These are phyloP conservation scores for Mesorhabditis spiculigera DNA, from an alignment of 2,888 invertebrate species.

Conservation along the genomic window DNA sequence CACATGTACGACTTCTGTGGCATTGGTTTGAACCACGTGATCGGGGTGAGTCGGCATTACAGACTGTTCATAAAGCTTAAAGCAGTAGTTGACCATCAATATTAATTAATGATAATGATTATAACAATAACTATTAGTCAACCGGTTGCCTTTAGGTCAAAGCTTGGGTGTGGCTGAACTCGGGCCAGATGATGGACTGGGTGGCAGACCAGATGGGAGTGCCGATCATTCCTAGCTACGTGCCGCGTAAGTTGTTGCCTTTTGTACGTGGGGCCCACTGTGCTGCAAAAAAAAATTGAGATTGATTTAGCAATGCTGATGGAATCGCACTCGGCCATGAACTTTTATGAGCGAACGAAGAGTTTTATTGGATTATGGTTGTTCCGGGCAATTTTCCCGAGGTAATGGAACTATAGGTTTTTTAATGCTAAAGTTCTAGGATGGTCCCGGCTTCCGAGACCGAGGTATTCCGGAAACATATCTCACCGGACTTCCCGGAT, in stretches of 20 bases:
- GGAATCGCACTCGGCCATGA: slow-evolving; percentile 39
- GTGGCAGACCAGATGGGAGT: slow-evolving; percentile 40
- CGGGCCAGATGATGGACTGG: slow-evolving; percentile 37
- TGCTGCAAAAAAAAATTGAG: neutral
- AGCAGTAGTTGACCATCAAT: no score
- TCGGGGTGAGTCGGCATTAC: no score
- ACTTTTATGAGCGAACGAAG: slow-evolving; percentile 36
- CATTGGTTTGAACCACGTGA: neutral
- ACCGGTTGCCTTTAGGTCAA: no score
- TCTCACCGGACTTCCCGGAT: slow-evolving; percentile 42
- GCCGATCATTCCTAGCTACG: slow-evolving; percentile 42
- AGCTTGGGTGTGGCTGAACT: neutral
- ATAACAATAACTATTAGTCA: no score
- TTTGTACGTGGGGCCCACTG: neutral
- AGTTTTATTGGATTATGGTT: slow-evolving; percentile 37
- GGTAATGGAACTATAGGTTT: slow-evolving; percentile 9
- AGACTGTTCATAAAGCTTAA: no score
- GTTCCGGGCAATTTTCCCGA: slow-evolving; percentile 13
- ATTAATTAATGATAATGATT: no score
- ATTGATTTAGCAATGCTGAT: slow-evolving; percentile 33
- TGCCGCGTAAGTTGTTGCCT: slow-evolving; percentile 23
- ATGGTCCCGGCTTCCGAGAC: slow-evolving; percentile 25
- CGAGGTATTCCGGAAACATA: slow-evolving; percentile 33
- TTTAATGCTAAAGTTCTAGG: slow-evolving; percentile 13
- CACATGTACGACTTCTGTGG: neutral